These are phyloP conservation scores for Vicugna pacos DNA, from an alignment of 2,113 vertebrate genomes.

Conservation along the genomic window DNA sequence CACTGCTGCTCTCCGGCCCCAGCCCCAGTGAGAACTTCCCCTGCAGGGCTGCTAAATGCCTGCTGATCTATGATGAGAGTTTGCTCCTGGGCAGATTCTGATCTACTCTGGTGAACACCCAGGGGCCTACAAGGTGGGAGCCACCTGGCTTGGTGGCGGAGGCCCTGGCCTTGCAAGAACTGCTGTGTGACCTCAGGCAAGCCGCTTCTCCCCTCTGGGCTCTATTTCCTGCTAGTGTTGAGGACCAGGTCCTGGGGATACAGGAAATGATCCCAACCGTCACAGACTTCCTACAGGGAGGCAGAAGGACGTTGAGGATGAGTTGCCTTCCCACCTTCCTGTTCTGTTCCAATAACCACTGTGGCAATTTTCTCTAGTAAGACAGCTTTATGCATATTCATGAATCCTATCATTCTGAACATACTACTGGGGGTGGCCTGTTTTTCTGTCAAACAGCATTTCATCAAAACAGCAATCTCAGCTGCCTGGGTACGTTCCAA, in stretches of 20 bases:
- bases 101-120: neutral
- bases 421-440: neutral
- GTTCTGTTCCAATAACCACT: slow-evolving; percentile 45
- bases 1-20: no score
- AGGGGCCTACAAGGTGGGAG: neutral
- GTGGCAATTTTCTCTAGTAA: neutral
- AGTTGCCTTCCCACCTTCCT: neutral
- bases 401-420: slow-evolving; percentile 22
- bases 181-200: neutral
- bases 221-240: neutral
- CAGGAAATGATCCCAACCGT: neutral
- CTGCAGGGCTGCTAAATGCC: neutral
- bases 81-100: neutral
- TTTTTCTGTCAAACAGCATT: slow-evolving; percentile 42
- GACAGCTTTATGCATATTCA: slow-evolving; percentile 62
- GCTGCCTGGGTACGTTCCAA: neutral
- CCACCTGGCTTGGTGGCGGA: neutral
- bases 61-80: neutral
- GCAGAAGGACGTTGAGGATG: neutral
- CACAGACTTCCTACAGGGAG: neutral
- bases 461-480: slow-evolving; percentile 41
- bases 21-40: no score
- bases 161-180: neutral
- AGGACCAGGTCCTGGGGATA: neutral
- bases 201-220: neutral